A percentile compares a stretch with the other conserved stretches of the same genome.
Evolutionary conservation across 2,888 invertebrate genomes (phyloP).

Genomic region (Caenorhabditis sp.): DNA sequence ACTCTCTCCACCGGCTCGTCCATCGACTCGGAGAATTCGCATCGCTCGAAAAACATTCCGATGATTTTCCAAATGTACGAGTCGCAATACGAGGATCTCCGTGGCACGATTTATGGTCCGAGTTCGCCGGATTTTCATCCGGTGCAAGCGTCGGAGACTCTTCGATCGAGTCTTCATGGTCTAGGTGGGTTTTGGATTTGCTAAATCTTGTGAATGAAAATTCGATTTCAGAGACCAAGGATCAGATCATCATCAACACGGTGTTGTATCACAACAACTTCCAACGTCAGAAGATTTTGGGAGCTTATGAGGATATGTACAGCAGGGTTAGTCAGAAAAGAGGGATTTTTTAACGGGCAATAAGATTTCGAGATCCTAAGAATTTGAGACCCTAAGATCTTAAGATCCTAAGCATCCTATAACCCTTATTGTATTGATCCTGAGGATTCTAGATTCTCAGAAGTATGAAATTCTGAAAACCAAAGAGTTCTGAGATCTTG

Average conservation of each 20-base stretch:
- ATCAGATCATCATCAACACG: slow-evolving; percentile 79
- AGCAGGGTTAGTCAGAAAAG: slow-evolving; percentile 74
- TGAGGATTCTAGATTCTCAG: too few species aligned
- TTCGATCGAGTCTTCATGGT: slow-evolving; percentile 78
- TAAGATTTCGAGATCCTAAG: too few species aligned
- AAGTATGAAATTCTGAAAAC: too few species aligned
- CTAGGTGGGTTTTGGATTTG: slow-evolving; percentile 62
- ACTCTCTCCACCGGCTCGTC: slow-evolving; percentile 70
- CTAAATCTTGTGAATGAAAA: background rate
- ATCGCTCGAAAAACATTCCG: slow-evolving; percentile 76
- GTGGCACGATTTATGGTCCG: slow-evolving; percentile 81
- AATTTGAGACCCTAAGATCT: too few species aligned
- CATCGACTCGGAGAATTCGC: slow-evolving; percentile 69
- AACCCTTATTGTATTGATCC: too few species aligned
- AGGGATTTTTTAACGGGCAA: too few species aligned
- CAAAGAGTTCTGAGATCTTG: background rate
- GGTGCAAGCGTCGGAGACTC: slow-evolving; percentile 79
- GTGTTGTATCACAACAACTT: slow-evolving; percentile 81
- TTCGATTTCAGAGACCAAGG: slow-evolving; percentile 77
- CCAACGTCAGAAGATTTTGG: slow-evolving; percentile 82
- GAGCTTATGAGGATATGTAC: slow-evolving; percentile 82
- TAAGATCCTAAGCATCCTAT: too few species aligned
- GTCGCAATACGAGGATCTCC: slow-evolving; percentile 79
- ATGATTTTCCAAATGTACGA: slow-evolving; percentile 82
- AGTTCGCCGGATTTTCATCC: slow-evolving; percentile 81